Evolutionary conservation across 2,888 invertebrate species (phyloP), one percentile per base, ranked within the genome.

Genomic region (Trichogramma dendrolimi): DNA sequence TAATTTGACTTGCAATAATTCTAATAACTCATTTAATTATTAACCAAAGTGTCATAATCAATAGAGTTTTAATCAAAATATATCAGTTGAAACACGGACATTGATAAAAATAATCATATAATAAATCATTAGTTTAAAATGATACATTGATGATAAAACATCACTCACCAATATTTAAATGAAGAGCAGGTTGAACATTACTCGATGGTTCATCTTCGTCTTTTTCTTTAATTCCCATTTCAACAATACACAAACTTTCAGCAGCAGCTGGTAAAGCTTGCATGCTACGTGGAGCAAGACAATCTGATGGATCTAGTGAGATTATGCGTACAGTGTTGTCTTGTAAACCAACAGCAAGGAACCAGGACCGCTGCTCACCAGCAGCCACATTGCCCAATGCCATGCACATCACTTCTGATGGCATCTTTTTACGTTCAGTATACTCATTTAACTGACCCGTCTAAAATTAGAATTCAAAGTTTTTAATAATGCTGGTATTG

Each of bases 391-490:
- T 92, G 0, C 96, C 97, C 64, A 99, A 81, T 0, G 96, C 96
- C 98, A 99, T 98, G 77, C 98, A 99, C 69, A 98, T 91, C 1
- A 99, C 96, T 79, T 99, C 98, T 0, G 93, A 90, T 5, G 94
- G 92, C 88, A 99, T 90, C 76, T 96, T 94, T 74, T 96, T 96
- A 7, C 97, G 86, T 77, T 98, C 97, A 6, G 96, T 96, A 78
- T 97, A 99, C 79, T 99, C 99, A 81, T 99, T 97, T 55, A 99
- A 82, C 79, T 97, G 96, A 1, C 98, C 98, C 69, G 95, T 94
- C 96, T 96, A 79, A 51, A 83, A 84, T 70, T 67, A 66, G 71
- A 67, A 50, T 67, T 48, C 53, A 50, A 48, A 11, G 61, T 51
- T 62, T 40, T 3, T n/a, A 46, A 39, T 51, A 41, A 39, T n/a